Evolutionary conservation across 2,888 invertebrate species (phyloP).

Genomic region (Kuschelorhynchus macadamiae): DNA sequence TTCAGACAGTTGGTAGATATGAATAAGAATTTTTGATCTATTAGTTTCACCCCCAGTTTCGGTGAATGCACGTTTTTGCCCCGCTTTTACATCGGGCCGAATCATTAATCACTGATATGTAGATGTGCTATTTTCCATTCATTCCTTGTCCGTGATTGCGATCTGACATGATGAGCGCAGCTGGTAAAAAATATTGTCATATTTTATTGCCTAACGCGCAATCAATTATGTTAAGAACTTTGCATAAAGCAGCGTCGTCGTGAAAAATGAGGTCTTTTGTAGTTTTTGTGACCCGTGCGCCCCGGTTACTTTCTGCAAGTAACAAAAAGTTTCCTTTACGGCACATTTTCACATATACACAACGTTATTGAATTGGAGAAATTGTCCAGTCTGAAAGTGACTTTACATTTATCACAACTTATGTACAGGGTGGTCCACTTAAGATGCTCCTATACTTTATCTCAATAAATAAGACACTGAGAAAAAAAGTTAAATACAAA

Average conservation of each 20-base stretch:
- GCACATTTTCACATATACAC: too few relatives aligned
- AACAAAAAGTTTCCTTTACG: neutral
- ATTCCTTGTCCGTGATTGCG: slow-evolving; percentile 48
- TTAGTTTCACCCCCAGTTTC: slow-evolving; percentile 54
- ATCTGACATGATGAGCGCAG: slow-evolving; percentile 50
- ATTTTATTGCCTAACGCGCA: slow-evolving; percentile 48
- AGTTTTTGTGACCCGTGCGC: slow-evolving; percentile 21
- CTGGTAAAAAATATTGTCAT: slow-evolving; percentile 50
- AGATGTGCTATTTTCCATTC: slow-evolving; percentile 53
- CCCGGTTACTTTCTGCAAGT: slow-evolving; percentile 8
- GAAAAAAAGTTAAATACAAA: too few relatives aligned
- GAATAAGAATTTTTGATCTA: slow-evolving; percentile 56
- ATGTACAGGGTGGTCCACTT: too few relatives aligned
- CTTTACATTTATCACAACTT: too few relatives aligned
- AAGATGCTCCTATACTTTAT: too few relatives aligned
- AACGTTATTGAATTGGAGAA: too few relatives aligned
- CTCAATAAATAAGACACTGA: too few relatives aligned
- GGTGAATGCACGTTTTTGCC: slow-evolving; percentile 51
- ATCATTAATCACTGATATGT: slow-evolving; percentile 57
- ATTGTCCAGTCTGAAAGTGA: too few relatives aligned
- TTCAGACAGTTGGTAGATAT: slow-evolving; percentile 41
- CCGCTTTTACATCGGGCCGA: slow-evolving; percentile 50
- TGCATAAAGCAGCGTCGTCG: slow-evolving; percentile 15
- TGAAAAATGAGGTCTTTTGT: slow-evolving; percentile 32
- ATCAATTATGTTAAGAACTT: slow-evolving; percentile 46